A percentile compares a stretch with the other conserved stretches of the same genome.
Evolutionary conservation across 1,140 invertebrate genomes (phyloP).

Genomic region (Chlorops oryzae): DNA sequence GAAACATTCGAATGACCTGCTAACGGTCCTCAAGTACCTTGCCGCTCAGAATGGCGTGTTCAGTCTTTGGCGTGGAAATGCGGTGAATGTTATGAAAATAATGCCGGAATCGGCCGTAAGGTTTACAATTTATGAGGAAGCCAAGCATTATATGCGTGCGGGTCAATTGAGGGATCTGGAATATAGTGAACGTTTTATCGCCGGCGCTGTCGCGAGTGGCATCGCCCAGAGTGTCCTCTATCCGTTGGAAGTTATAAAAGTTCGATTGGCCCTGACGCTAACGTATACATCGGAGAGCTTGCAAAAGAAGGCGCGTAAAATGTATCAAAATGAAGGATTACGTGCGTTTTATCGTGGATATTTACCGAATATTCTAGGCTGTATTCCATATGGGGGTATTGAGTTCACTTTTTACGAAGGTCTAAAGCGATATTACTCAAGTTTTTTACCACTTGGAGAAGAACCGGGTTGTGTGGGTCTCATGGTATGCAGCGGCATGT

Average conservation of each 20-base stretch:
- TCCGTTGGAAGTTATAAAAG: slow-evolving; percentile 1
- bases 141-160: neutral
- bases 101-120: slow-evolving; percentile 2
- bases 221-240: neutral
- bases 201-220: slow-evolving; percentile 2
- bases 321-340: neutral
- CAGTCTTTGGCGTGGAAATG: slow-evolving; percentile 5
- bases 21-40: neutral
- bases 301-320: neutral
- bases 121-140: neutral
- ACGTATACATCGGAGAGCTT: neutral
- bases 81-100: slow-evolving; percentile 2
- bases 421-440: neutral
- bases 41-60: neutral
- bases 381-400: neutral
- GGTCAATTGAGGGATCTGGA: neutral
- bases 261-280: neutral
- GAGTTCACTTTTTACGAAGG: neutral
- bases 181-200: neutral
- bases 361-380: neutral
- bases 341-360: neutral
- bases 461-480: no score
- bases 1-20: neutral
- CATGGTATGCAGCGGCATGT: no score
- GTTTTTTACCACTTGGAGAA: no score